Percentiles rank a stretch among this genome's conserved stretches.
phyloP scores from a whole-genome alignment of 2,888 invertebrate species.

The Sarcophaga carnaria region DNA sequence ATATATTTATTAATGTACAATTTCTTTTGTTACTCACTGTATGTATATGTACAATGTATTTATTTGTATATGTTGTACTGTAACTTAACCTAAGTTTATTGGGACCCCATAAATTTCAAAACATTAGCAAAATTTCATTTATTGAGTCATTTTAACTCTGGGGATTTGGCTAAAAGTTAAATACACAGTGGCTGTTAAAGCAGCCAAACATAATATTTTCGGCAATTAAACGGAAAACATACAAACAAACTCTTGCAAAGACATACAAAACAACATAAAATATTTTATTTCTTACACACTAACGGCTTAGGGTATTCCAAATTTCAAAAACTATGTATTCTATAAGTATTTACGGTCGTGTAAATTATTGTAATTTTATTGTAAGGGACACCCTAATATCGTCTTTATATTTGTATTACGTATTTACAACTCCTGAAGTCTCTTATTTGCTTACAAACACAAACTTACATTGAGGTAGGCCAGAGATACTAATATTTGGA shows the following conservation, averaged over 20 bases:
- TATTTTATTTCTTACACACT: background rate
- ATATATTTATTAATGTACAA: background rate
- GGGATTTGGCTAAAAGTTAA: constrained; percentile 52
- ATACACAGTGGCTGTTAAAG: constrained; percentile 24
- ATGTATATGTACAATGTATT: background rate
- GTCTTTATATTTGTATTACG: background rate
- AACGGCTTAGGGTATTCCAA: background rate
- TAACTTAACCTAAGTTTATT: constrained; percentile 61
- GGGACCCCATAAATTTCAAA: constrained; percentile 53
- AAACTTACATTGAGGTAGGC: constrained; percentile 5
- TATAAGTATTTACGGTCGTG: too few relatives aligned
- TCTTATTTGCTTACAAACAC: background rate
- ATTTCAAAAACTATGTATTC: background rate
- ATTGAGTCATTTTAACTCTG: constrained; percentile 55
- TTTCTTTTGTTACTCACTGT: background rate
- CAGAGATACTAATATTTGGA: constrained; percentile 18
- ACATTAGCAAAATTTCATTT: constrained; percentile 62
- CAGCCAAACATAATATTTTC: constrained; percentile 30
- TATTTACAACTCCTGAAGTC: background rate
- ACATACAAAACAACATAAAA: background rate
- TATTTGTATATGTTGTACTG: constrained; percentile 19
- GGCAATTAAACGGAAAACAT: constrained; percentile 13
- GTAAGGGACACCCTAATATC: background rate
- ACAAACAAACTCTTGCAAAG: background rate
- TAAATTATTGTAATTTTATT: background rate